Conservation (phyloP, 2,113 vertebrate genomes). For the Suricata suricatta region DNA sequence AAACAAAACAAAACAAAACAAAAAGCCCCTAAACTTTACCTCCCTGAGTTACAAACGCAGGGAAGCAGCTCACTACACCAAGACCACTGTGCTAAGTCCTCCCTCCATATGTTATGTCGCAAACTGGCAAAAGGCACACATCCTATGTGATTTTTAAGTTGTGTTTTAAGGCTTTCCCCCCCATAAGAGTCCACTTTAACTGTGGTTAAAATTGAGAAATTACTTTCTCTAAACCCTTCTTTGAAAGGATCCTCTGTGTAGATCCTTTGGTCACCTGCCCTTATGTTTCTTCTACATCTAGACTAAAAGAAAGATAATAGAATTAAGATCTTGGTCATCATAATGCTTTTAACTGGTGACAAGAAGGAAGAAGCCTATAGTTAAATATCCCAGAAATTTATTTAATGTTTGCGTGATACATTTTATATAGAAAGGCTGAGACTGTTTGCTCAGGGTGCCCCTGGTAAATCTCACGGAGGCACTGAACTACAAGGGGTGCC, state of each 20-base stretch:
- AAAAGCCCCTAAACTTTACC: not conserved
- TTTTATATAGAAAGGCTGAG: conserved; percentile 76
- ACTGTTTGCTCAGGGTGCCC: conserved; percentile 68
- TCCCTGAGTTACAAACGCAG: conserved; percentile 10
- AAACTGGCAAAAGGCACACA: conserved; percentile 61
- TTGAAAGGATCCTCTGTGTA: conserved; percentile 4
- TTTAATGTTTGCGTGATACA: conserved; percentile 84
- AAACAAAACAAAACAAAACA: not conserved
- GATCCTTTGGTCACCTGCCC: conserved; percentile 34
- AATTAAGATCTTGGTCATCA: conserved; percentile 42
- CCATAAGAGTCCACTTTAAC: not conserved
- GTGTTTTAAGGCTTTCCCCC: conserved; percentile 37
- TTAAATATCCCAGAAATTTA: conserved; percentile 87
- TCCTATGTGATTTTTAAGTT: conserved; percentile 43
- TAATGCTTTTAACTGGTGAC: conserved; percentile 65
- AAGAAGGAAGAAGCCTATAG: conserved; percentile 74
- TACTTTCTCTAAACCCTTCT: not conserved
- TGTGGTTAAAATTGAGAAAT: not conserved
- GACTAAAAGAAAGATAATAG: conserved; percentile 14
- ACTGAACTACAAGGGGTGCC: conserved; percentile 69
- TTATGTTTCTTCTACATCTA: not conserved
- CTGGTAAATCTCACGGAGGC: conserved; percentile 70
- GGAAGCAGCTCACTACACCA: conserved; percentile 22
- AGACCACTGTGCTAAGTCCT: not conserved
- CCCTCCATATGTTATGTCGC: not conserved